phyloP scores from a whole-genome alignment of 2,797 vertebrate species.

The Lagodon rhomboides region DNA sequence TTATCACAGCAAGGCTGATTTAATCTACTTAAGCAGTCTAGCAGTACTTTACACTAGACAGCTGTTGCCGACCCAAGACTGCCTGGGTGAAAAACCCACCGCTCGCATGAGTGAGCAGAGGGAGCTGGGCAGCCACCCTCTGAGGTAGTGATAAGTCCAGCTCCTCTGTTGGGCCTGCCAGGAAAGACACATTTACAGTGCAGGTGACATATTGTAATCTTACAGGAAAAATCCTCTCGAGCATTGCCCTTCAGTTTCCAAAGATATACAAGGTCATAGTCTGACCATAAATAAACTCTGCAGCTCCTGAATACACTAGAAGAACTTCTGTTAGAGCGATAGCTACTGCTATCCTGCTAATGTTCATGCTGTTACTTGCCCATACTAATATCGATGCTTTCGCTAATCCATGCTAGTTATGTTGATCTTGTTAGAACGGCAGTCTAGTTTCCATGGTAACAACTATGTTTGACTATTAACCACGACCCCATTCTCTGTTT shows the following conservation, averaged over 20 bases:
- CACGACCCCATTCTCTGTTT: no score
- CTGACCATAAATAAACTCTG: no score
- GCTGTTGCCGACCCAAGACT: background rate
- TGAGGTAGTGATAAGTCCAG: conserved; percentile 41
- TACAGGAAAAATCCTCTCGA: conserved; percentile 36
- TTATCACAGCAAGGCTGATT: background rate
- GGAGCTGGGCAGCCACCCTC: conserved; percentile 21
- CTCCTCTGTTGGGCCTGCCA: conserved; percentile 23
- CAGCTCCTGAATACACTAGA: no score
- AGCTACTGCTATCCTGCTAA: no score
- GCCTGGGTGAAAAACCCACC: conserved; percentile 20
- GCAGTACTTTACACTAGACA: background rate
- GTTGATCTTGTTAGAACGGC: no score
- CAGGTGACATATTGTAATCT: conserved; percentile 55
- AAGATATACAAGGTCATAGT: conserved; percentile 21
- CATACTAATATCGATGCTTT: no score
- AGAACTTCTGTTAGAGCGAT: no score
- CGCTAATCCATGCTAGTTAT: no score
- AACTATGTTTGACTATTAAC: no score
- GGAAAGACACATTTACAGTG: conserved; percentile 49
- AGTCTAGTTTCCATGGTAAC: no score
- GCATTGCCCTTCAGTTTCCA: conserved; percentile 37
- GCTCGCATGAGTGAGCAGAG: conserved; percentile 9
- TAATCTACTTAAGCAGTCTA: conserved; percentile 5
- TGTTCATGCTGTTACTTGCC: no score